phyloP scores from a whole-genome alignment of 2,113 vertebrate species.

The Ia io region DNA sequence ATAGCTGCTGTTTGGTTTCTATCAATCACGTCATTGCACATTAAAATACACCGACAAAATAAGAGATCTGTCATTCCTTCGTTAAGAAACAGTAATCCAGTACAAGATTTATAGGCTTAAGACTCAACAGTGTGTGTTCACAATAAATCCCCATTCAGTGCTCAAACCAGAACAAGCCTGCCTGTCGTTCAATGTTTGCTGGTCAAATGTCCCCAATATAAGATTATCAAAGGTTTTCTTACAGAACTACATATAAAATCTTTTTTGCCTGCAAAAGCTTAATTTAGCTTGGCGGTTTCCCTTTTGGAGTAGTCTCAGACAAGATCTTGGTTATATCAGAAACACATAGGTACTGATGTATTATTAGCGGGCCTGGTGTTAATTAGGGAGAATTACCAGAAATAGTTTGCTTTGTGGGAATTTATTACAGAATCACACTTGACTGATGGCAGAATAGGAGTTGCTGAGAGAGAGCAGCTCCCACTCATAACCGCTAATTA shows the following conservation, averaged over 20 bases:
- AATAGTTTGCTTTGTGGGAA: slow-evolving; percentile 87
- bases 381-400: slow-evolving; percentile 89
- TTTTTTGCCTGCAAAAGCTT: slow-evolving; percentile 82
- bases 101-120: slow-evolving; percentile 83
- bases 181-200: slow-evolving; percentile 79
- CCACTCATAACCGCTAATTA: slow-evolving; percentile 87
- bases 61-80: slow-evolving; percentile 85
- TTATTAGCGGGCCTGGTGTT: slow-evolving; percentile 88
- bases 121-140: slow-evolving; percentile 82
- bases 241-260: slow-evolving; percentile 81
- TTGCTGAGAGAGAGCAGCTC: slow-evolving; percentile 86
- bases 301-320: slow-evolving; percentile 80
- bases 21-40: slow-evolving; percentile 84
- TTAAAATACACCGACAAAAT: slow-evolving; percentile 83
- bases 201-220: slow-evolving; percentile 77
- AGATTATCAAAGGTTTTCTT: slow-evolving; percentile 83
- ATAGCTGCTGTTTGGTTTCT: slow-evolving; percentile 85
- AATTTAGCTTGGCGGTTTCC: slow-evolving; percentile 82
- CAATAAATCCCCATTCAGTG: slow-evolving; percentile 84
- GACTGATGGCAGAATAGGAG: slow-evolving; percentile 86
- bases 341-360: slow-evolving; percentile 85
- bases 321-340: slow-evolving; percentile 90
- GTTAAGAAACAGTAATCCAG: slow-evolving; percentile 86
- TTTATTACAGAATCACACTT: slow-evolving; percentile 86
- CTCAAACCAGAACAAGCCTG: slow-evolving; percentile 79